Evolutionary conservation across 2,113 vertebrate species (phyloP).

Genomic region (Andinoacara biseriatus): DNA sequence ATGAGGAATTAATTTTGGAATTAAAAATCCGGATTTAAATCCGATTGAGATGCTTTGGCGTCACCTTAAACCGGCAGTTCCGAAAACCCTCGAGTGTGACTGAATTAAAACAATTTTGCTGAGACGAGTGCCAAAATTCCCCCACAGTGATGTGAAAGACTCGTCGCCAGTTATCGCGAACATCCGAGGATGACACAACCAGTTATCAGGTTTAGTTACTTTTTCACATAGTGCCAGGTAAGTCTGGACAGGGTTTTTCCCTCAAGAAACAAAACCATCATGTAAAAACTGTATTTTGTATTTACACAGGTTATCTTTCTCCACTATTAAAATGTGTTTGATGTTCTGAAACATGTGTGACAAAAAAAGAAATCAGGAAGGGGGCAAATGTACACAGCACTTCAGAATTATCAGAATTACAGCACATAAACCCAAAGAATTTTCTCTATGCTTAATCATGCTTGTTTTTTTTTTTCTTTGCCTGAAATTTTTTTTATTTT

Average conservation of each 20-base stretch:
- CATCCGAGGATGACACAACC: background rate
- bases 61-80: background rate
- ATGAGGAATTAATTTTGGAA: background rate
- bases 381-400: background rate
- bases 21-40: background rate
- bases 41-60: background rate
- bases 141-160: too few species aligned
- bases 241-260: background rate
- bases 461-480: background rate
- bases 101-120: background rate
- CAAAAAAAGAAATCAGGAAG: background rate
- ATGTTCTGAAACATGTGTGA: background rate
- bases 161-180: background rate
- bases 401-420: background rate
- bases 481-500: too few species aligned
- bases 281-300: background rate
- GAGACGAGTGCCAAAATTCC: background rate
- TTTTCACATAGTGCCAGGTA: background rate
- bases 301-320: background rate
- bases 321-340: background rate
- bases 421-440: background rate
- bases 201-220: background rate
- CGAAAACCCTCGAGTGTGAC: accelerated
- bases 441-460: background rate
- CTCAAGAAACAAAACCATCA: accelerated